phyloP scores from a whole-genome alignment of 2,797 vertebrate genomes.

The Pipistrellus kuhlii region DNA sequence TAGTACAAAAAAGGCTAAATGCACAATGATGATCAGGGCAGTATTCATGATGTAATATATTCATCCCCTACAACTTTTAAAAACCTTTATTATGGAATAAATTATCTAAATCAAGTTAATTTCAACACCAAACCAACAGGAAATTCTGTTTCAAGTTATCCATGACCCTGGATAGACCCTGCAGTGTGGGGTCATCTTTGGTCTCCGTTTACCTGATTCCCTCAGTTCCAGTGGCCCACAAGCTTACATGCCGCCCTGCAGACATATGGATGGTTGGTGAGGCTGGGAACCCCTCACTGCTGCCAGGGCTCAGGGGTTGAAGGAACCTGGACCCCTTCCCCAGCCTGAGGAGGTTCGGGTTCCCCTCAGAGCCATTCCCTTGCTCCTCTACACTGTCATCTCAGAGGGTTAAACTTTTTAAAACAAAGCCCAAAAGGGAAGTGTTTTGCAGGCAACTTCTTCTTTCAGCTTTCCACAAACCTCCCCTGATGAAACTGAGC shows the following conservation, averaged over 20 bases:
- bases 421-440: constrained; percentile 63
- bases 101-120: constrained; percentile 33
- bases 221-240: not conserved
- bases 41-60: not conserved
- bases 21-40: not conserved
- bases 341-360: not conserved
- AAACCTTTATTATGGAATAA: not conserved
- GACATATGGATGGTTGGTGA: not conserved
- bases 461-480: not conserved
- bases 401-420: not conserved
- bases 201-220: not conserved
- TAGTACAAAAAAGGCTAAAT: not conserved
- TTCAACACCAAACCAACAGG: constrained; percentile 30
- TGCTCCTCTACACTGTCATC: not conserved
- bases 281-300: not conserved
- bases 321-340: not conserved
- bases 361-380: not conserved
- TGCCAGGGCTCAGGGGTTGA: not conserved
- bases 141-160: not conserved
- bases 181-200: not conserved
- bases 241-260: not conserved
- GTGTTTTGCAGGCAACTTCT: not conserved
- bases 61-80: not conserved
- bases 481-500: not conserved
- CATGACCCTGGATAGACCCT: not conserved